Percentiles rank a stretch among this genome's conserved stretches.
phyloP scores from a whole-genome alignment of 1,140 invertebrate species.

The Lepidurus arcticus region DNA sequence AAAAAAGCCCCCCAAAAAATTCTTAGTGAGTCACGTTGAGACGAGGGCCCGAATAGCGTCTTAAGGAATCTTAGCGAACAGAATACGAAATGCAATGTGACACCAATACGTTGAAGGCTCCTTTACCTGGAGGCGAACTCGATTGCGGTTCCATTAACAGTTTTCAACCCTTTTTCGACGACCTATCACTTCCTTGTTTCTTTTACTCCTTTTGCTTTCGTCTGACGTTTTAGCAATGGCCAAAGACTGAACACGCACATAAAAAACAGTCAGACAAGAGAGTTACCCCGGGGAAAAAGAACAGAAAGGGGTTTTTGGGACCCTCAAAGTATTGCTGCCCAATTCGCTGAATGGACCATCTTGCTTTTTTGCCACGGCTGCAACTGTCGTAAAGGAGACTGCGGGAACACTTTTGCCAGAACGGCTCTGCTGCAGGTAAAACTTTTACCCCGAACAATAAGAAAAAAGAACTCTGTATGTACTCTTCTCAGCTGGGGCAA shows the following conservation, averaged over 20 bases:
- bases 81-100: constrained; percentile 12
- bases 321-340: constrained; percentile 11
- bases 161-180: not conserved
- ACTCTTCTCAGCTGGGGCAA: not conserved
- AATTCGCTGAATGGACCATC: constrained; percentile 18
- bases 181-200: not conserved
- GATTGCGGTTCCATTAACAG: not conserved
- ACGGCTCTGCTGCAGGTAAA: constrained; percentile 8
- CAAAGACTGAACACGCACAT: not conserved
- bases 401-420: constrained; percentile 17
- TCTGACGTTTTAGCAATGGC: not conserved
- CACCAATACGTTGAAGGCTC: not conserved
- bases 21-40: no score
- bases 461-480: not conserved
- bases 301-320: constrained; percentile 2
- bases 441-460: not conserved
- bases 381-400: constrained; percentile 19
- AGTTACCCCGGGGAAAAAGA: not conserved
- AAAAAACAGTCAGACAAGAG: constrained; percentile 22
- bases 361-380: constrained; percentile 18
- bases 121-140: not conserved
- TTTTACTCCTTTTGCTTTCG: not conserved
- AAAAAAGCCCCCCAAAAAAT: not conserved
- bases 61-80: not conserved
- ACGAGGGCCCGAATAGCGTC: not conserved